Evolutionary conservation across 1,140 invertebrate genomes (phyloP), one percentile per base, ranked within the genome.

Genomic region (Maconellicoccus hirsutus): DNA sequence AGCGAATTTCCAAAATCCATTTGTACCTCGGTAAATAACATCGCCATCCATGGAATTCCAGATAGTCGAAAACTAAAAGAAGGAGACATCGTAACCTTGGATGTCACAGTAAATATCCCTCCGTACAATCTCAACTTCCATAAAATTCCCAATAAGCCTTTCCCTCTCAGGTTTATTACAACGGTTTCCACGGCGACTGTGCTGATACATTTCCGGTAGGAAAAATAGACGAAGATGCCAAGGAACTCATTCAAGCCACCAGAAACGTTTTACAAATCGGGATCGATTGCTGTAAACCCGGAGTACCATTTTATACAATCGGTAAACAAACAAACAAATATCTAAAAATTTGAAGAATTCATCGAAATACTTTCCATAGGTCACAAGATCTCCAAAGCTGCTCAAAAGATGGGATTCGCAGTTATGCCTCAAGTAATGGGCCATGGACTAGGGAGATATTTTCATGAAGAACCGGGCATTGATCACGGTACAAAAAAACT

Each of bases 41-140:
- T 33, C 29, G n/a, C n/a, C n/a, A 95, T 92, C 76, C 95, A 98
- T 83, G 95, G 94, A 23, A 96, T 98, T 76, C 96, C 96, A 6
- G 94, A 97, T 79, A 81, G 87, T 78, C 82, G 93, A 74, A 84
- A 83, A 25, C 79, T 98, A 39, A 73, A 84, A 73, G 83, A 93
- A 82, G 93, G 93, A 26, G 95, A 98, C 78, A 93, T 95, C 71
- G 82, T 97, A 16, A 96, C 94, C 80, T 85, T 97, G 66, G 94
- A 98, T 82, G 83, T 97, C 25, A 94, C 93, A 33, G 90, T 95
- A 33, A 6, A 12, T n/a, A 33, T 33, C 29, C 3, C 12, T 33
- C 12, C n/a, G n/a, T 33, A 33, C 3, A 33, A 33, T 33, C 12
- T 33, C 29, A 33, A 12, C 29, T 6, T 33, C 3, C 29, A 33